A percentile compares a stretch with the other conserved stretches of the same genome.
Conservation (phyloP, 2,797 vertebrate genomes). For the Hydrocynus forskahlii region DNA sequence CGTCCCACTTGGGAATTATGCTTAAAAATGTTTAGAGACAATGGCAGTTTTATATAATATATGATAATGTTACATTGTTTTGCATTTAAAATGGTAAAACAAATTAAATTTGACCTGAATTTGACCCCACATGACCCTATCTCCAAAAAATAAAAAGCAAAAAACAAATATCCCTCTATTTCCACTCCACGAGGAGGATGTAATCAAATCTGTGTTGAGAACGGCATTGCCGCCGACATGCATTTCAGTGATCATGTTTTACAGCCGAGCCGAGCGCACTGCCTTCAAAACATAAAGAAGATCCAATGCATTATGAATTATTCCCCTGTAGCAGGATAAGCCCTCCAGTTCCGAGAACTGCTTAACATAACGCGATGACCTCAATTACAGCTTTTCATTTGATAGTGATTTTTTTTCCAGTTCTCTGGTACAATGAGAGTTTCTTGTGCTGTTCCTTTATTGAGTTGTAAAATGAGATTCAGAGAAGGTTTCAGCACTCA, state of each 20-base stretch:
- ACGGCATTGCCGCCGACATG: no score
- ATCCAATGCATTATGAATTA: constrained; percentile 6
- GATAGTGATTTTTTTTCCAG: constrained; percentile 1
- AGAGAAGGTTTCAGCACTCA: not conserved
- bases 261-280: not conserved
- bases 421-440: not conserved
- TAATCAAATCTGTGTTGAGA: not conserved
- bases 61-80: no score
- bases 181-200: not conserved
- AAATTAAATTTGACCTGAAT: no score
- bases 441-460: constrained; percentile 5
- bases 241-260: constrained; percentile 1
- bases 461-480: not conserved
- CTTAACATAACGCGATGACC: constrained; percentile 20
- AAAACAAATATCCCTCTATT: not conserved
- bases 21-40: no score
- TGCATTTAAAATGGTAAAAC: no score
- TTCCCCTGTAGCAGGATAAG: not conserved
- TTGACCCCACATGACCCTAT: no score
- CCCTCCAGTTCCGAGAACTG: not conserved
- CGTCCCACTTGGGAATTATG: no score
- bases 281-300: not conserved
- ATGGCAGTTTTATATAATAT: no score
- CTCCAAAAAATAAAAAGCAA: not conserved
- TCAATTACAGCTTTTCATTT: constrained; percentile 28